Conservation (phyloP, 1,140 invertebrate genomes). For the Planococcus citri region DNA sequence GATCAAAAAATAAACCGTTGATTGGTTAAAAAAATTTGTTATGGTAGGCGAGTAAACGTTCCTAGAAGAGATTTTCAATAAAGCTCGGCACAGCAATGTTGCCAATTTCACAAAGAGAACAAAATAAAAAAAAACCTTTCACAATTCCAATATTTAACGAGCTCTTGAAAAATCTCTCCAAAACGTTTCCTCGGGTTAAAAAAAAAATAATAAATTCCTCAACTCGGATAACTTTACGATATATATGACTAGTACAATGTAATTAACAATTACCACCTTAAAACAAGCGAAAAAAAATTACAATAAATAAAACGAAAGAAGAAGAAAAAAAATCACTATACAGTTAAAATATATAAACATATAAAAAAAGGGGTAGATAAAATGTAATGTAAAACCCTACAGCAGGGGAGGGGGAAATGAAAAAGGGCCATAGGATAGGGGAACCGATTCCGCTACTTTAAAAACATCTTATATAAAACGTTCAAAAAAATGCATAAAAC, state of each 20-base stretch:
- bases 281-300: background rate
- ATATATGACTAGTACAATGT: background rate
- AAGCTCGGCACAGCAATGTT: too few species aligned
- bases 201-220: background rate
- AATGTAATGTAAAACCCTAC: constrained; percentile 7
- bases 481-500: background rate
- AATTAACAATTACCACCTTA: background rate
- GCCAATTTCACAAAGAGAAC: too few species aligned
- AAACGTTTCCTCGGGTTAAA: background rate
- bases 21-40: too few species aligned
- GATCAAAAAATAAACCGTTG: too few species aligned
- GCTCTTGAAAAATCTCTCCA: too few species aligned
- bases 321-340: too few species aligned
- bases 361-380: background rate
- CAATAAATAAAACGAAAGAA: background rate
- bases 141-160: too few species aligned
- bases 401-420: background rate
- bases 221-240: background rate
- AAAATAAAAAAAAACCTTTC: too few species aligned
- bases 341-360: background rate
- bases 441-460: background rate
- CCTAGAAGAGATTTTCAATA: too few species aligned
- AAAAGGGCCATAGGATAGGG: too few species aligned
- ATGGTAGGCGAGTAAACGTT: too few species aligned
- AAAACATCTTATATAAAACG: background rate